These are phyloP conservation scores for Oriolus oriolus DNA, from an alignment of 2,113 vertebrate genomes.

Conservation along the genomic window DNA sequence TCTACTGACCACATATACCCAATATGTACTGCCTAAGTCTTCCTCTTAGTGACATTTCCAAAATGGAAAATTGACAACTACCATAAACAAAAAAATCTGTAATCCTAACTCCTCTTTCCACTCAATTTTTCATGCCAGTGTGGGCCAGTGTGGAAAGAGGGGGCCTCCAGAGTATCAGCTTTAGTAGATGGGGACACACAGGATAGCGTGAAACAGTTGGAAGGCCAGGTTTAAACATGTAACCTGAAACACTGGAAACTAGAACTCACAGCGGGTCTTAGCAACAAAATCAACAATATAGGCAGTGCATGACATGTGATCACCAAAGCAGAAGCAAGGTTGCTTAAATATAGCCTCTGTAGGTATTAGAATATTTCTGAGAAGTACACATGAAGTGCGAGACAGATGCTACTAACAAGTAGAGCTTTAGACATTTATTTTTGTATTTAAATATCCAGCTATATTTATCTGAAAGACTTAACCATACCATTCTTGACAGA, in stretches of 20 bases:
- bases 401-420: constrained; percentile 72
- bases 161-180: constrained; percentile 49
- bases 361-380: constrained; percentile 74
- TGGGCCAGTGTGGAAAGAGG: constrained; percentile 41
- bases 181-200: constrained; percentile 3
- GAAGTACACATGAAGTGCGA: constrained; percentile 67
- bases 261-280: constrained; percentile 63
- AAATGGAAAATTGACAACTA: constrained; percentile 49
- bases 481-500: constrained; percentile 54
- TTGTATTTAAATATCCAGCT: constrained; percentile 67
- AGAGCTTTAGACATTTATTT: constrained; percentile 72
- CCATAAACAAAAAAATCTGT: constrained; percentile 24
- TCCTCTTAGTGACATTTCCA: neutral
- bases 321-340: constrained; percentile 62
- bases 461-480: constrained; percentile 72
- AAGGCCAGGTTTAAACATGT: constrained; percentile 68
- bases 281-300: constrained; percentile 77
- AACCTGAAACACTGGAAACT: constrained; percentile 72
- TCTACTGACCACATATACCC: neutral
- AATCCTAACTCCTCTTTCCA: constrained; percentile 56
- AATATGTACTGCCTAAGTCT: neutral
- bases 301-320: constrained; percentile 66
- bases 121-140: constrained; percentile 16
- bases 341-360: constrained; percentile 74
- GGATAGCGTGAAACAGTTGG: constrained; percentile 62